Base-by-base conservation (phyloP, 2,888 invertebrate species). In the Plebejus argus region DNA sequence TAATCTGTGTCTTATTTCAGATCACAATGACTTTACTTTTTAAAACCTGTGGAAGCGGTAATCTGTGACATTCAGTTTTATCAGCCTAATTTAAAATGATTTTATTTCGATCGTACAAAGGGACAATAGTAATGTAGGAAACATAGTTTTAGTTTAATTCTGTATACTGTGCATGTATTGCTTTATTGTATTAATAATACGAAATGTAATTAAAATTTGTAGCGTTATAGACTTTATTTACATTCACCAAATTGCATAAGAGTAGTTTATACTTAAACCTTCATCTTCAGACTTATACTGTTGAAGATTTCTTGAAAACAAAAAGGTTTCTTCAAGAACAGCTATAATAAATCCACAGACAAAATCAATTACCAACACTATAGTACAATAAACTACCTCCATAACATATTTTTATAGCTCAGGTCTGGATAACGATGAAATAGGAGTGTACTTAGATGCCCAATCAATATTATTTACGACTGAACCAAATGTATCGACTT, bases 391-490 rank as follows among this genome's bases (percentile, higher is more conserved):
- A 66, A 66, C 66, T 66, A 66, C 66, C 66, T 0, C 15, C 12
- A 66, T 66, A 66, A 33, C 15, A 33, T 66, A 66, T 61, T 66
- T 66, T 66, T 66, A 66, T 33, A 28, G 66, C 66, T 66, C 66
- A 66, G 66, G 66, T 66, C 66, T 33, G 33, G 66, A 18, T 66
- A 66, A 66, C 66, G 66, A 66, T 66, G 66, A 66, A 66, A 66
- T 33, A 66, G 66, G 66, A 66, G 66, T 18, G 66, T 18, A 33
- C 66, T 66, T 66, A 66, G 66, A 33, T 33, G 28, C 18, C 66
- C 28, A 66, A 66, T 66, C 66, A 66, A 66, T 66, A 33, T 28
- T 66, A 66, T 66, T 66, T 66, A 66, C 66, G 66, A 66, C 66
- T 66, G 66, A 66, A 66, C 28, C 66, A 6, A 66, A 33, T 66